Percentiles rank a stretch among this genome's conserved stretches.
phyloP scores from a whole-genome alignment of 2,888 invertebrate genomes.

The Idaea biselata region DNA sequence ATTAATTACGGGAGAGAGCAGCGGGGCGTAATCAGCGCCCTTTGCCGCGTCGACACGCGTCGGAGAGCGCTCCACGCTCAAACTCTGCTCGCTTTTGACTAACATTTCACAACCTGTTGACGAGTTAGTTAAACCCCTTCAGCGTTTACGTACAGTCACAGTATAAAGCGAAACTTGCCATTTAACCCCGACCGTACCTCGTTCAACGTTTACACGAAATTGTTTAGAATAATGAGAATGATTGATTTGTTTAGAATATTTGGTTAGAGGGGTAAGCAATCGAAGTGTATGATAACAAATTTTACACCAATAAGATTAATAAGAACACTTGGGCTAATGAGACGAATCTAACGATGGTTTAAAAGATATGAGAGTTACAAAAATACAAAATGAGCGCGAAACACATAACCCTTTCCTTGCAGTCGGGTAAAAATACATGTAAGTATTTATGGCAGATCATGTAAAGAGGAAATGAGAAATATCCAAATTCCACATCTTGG shows the following conservation, averaged over 20 bases:
- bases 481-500: no score
- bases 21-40: slow-evolving; percentile 71
- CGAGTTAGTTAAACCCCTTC: slow-evolving; percentile 65
- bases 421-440: no score
- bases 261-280: slow-evolving; percentile 23
- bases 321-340: no score
- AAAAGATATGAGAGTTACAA: no score
- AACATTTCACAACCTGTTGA: slow-evolving; percentile 77
- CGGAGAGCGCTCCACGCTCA: slow-evolving; percentile 58
- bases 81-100: slow-evolving; percentile 63
- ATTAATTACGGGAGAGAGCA: slow-evolving; percentile 71
- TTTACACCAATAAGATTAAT: no score
- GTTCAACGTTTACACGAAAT: slow-evolving; percentile 20
- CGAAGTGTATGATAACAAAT: slow-evolving; percentile 16
- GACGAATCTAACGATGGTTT: no score
- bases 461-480: no score
- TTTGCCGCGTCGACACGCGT: slow-evolving; percentile 66
- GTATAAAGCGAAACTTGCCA: slow-evolving; percentile 51
- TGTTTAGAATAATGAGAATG: slow-evolving; percentile 30
- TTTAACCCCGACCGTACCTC: slow-evolving; percentile 19
- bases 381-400: no score
- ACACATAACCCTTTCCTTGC: no score
- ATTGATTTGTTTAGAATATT: no score
- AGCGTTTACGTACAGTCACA: slow-evolving; percentile 51
- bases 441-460: no score